These are phyloP conservation scores for Ctena decussata DNA, from an alignment of 2,888 invertebrate genomes.

Conservation along the genomic window DNA sequence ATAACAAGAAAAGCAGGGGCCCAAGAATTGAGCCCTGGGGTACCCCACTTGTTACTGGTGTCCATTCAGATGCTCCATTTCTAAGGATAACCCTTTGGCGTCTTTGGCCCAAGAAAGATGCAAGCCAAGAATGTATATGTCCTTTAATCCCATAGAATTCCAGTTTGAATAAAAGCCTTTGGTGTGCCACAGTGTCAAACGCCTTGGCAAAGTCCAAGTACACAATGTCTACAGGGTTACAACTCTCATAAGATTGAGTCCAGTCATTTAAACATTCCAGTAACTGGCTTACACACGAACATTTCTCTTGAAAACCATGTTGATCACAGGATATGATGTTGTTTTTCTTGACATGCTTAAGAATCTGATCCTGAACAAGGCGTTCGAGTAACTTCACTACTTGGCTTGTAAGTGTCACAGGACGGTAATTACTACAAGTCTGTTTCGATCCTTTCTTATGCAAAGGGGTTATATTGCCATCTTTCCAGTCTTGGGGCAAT, in stretches of 20 bases:
- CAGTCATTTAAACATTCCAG: conserved; percentile 30
- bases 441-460: neutral
- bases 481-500: neutral
- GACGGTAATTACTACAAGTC: neutral
- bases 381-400: neutral
- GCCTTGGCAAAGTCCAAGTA: conserved; percentile 29
- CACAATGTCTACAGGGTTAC: conserved; percentile 16
- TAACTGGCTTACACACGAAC: conserved; percentile 13
- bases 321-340: conserved; percentile 16
- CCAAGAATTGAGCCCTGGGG: neutral
- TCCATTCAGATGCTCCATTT: neutral
- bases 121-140: neutral
- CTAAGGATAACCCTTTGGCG: neutral
- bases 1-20: neutral
- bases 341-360: neutral
- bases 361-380: neutral
- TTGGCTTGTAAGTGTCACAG: neutral
- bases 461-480: neutral
- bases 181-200: too few relatives aligned
- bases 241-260: conserved; percentile 14
- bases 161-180: conserved; percentile 25
- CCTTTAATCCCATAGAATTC: conserved; percentile 3
- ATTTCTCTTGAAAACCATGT: conserved; percentile 24
- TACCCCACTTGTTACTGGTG: neutral
- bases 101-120: neutral